Evolutionary conservation across 2,797 vertebrate genomes (phyloP), one percentile per base, ranked within the genome.

Genomic region (Sylvilagus floridanus): DNA sequence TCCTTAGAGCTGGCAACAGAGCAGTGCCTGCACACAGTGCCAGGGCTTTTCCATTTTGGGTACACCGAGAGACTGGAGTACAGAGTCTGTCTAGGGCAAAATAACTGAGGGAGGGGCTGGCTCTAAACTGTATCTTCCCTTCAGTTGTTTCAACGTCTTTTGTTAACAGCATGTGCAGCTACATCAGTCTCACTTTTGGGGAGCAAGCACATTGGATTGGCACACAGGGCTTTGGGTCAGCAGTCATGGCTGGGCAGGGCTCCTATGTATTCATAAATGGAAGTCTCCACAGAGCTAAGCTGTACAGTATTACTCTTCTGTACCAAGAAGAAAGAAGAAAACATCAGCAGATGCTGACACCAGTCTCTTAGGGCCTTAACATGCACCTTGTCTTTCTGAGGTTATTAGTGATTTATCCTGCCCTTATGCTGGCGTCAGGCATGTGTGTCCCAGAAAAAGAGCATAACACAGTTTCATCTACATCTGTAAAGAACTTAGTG

Each of bases 61-160:
- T 16, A 22, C 7, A 2, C 1, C 1, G 26, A 90, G 17, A 62
- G 79, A 37, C 8, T 24, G 24, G 75, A 12, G 50, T n/a, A 16
- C n/a, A 54, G 32, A 72, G 82, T 84, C 57, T 95, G 9, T 37
- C 84, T 66, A 88, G 84, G 89, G 28, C 85, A 47, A 77, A 73
- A 54, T 69, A 52, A 11, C 30, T 52, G 85, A 30, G 35, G 66
- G 42, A 86, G 21, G 79, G 37, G 89, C n/a, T 82, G 73, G 2
- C 14, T 88, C 71, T 89, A 65, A 71, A 52, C 16, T 75, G 35
- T 65, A 50, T 5, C 28, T 96, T 85, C 12, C 3, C 28, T 42
- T 84, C 50, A 73, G 12, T 66, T 35, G 42, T 24, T 91, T 65
- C 26, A 92, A 47, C 22, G 75, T 52, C 52, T 90, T 75, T 71